A percentile compares a stretch with the other conserved stretches of the same genome.
These are phyloP conservation scores for Pterostichus niger DNA, from an alignment of 2,888 invertebrate genomes.

Conservation along the genomic window DNA sequence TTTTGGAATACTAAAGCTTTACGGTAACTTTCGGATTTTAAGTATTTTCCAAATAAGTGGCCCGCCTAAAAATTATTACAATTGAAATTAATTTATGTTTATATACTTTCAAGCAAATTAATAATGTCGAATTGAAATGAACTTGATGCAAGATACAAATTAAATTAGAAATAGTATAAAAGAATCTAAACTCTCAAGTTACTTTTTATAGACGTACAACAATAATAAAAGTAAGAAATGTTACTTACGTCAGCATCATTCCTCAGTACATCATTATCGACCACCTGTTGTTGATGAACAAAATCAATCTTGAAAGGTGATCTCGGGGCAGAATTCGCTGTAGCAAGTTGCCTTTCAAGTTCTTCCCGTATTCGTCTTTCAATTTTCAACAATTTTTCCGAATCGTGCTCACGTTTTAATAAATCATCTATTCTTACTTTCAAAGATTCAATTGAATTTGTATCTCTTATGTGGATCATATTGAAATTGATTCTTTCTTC, in stretches of 20 bases:
- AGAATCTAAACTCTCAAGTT: no score
- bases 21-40: slow-evolving; percentile 90
- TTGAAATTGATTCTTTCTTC: slow-evolving; percentile 81
- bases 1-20: slow-evolving; percentile 96
- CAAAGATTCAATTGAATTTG: slow-evolving; percentile 83
- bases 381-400: slow-evolving; percentile 75
- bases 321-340: slow-evolving; percentile 70
- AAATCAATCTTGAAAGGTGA: slow-evolving; percentile 70
- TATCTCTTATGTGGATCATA: slow-evolving; percentile 82
- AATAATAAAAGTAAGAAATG: no score
- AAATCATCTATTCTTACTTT: slow-evolving; percentile 83
- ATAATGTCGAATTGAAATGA: no score
- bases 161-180: no score
- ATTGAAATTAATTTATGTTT: slow-evolving; percentile 59
- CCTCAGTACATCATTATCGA: not conserved
- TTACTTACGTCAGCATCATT: slow-evolving; percentile 24
- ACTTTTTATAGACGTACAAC: no score
- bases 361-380: slow-evolving; percentile 76
- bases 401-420: slow-evolving; percentile 80
- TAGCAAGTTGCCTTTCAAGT: slow-evolving; percentile 73
- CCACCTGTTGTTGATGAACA: slow-evolving; percentile 74
- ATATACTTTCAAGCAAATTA: no score
- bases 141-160: no score
- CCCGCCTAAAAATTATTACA: slow-evolving; percentile 77
- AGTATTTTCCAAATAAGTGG: slow-evolving; percentile 83